These are phyloP conservation scores for Erebia palarica DNA, from an alignment of 2,888 invertebrate species.

Conservation along the genomic window DNA sequence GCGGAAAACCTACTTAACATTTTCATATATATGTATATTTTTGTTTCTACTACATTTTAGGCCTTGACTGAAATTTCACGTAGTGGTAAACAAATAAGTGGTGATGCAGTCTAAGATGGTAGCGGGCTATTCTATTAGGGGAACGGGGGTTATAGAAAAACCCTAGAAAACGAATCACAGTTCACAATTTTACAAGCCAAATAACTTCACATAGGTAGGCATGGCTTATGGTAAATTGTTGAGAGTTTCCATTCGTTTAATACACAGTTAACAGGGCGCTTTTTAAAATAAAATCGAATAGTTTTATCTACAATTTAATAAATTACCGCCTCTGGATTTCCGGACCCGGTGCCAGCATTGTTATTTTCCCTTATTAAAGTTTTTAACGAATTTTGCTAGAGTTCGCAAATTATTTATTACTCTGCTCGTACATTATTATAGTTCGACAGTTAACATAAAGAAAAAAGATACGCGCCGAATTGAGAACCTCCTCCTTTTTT, in stretches of 20 bases:
- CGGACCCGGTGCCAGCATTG: slow-evolving; percentile 2
- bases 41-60: too few species aligned
- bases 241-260: background rate
- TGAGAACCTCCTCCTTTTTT: too few species aligned
- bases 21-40: too few species aligned
- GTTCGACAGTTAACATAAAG: background rate
- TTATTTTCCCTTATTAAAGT: slow-evolving; percentile 13
- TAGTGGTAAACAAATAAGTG: too few species aligned
- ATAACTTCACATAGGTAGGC: background rate
- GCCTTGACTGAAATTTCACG: too few species aligned
- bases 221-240: too few species aligned
- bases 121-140: too few species aligned
- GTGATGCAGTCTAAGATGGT: too few species aligned
- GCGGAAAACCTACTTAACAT: too few species aligned
- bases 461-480: too few species aligned
- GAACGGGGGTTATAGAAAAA: too few species aligned
- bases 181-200: background rate
- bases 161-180: too few species aligned
- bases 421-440: slow-evolving; percentile 4
- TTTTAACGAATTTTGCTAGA: background rate
- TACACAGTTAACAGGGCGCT: background rate
- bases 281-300: slow-evolving; percentile 7
- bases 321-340: slow-evolving; percentile 12
- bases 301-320: slow-evolving; percentile 12
- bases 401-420: slow-evolving; percentile 13